Conservation (phyloP, 2,888 invertebrate genomes). For the Ophion obscuratus region DNA sequence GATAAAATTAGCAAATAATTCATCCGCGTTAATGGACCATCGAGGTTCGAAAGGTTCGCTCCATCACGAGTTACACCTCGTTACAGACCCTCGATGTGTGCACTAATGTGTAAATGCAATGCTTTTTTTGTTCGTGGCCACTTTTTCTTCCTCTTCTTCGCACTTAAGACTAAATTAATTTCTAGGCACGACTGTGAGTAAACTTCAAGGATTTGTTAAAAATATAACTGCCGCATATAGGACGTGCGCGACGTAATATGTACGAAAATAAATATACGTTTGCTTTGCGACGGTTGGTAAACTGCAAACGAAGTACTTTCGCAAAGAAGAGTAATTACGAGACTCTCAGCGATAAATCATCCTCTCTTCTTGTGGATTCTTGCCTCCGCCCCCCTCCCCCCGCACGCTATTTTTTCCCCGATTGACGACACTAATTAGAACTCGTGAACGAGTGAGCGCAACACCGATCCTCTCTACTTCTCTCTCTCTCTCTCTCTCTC, state of each 20-base stretch:
- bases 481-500: conserved; percentile 36
- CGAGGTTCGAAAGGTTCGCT: neutral
- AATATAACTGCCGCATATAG: conserved; percentile 14
- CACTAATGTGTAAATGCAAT: neutral
- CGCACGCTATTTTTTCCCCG: conserved; percentile 32
- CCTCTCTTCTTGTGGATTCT: conserved; percentile 58
- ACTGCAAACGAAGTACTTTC: conserved; percentile 56
- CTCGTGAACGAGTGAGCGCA: conserved; percentile 48
- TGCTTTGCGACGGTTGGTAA: conserved; percentile 39
- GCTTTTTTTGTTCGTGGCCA: neutral
- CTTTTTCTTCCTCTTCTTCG: neutral
- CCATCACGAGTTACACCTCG: conserved; percentile 13
- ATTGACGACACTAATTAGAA: conserved; percentile 70
- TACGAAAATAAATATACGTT: conserved; percentile 40
- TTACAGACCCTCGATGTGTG: neutral
- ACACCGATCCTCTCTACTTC: conserved; percentile 45
- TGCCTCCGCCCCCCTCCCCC: conserved; percentile 18
- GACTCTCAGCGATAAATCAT: conserved; percentile 68
- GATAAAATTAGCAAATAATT: conserved; percentile 4
- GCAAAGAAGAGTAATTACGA: conserved; percentile 68
- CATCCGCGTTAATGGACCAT: neutral
- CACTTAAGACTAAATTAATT: conserved; percentile 8
- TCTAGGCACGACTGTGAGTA: neutral
- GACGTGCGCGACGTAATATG: neutral
- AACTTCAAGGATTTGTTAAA: conserved; percentile 1